These are phyloP conservation scores for Himalopsyche phryganea DNA, from an alignment of 1,140 invertebrate species.

Conservation along the genomic window DNA sequence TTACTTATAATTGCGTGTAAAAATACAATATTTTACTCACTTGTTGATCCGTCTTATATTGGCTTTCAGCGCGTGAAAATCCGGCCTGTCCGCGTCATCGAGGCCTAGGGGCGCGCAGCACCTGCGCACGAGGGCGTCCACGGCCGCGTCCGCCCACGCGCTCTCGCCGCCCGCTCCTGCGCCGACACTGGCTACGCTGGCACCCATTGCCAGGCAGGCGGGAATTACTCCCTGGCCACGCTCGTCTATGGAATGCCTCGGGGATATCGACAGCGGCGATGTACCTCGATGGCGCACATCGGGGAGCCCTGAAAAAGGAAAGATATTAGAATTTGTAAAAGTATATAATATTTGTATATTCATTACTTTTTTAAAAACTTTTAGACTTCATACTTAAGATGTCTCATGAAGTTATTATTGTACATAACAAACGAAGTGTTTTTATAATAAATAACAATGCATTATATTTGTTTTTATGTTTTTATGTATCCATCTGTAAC, in stretches of 20 bases:
- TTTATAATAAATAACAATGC: too few relatives aligned
- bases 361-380: too few relatives aligned
- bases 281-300: slow-evolving; percentile 50
- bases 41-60: slow-evolving; percentile 84
- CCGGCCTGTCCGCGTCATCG: slow-evolving; percentile 69
- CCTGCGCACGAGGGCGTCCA: slow-evolving; percentile 29
- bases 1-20: too few relatives aligned
- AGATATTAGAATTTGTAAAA: too few relatives aligned
- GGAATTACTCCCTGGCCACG: slow-evolving; percentile 17
- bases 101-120: slow-evolving; percentile 21
- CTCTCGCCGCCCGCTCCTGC: not conserved
- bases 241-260: slow-evolving; percentile 45
- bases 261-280: slow-evolving; percentile 49
- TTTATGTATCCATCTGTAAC: too few relatives aligned
- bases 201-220: slow-evolving; percentile 41
- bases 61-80: slow-evolving; percentile 81
- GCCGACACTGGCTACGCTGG: slow-evolving; percentile 10
- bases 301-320: slow-evolving; percentile 19
- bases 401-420: too few relatives aligned
- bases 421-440: too few relatives aligned
- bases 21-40: slow-evolving; percentile 52
- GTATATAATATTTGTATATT: too few relatives aligned
- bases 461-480: too few relatives aligned
- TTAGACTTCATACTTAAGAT: too few relatives aligned
- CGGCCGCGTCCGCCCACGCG: slow-evolving; percentile 42